These are phyloP conservation scores for Dasyprocta punctata DNA, from an alignment of 2,113 vertebrate species.

Conservation along the genomic window DNA sequence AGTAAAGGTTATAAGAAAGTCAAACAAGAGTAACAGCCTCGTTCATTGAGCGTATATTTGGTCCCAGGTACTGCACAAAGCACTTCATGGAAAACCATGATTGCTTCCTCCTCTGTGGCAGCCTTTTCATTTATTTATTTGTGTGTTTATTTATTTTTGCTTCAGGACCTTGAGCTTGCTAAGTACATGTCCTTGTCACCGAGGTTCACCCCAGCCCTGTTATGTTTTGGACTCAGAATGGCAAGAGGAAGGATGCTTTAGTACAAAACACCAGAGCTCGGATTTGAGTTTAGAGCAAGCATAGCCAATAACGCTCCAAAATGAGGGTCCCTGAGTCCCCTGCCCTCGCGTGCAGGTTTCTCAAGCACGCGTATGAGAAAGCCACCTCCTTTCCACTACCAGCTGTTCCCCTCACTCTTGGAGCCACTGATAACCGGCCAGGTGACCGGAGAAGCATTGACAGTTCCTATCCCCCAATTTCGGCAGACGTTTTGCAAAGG, in stretches of 20 bases:
- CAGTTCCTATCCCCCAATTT: not conserved
- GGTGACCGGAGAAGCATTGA: not conserved
- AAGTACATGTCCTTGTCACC: too few relatives aligned
- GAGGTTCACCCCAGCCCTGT: not conserved
- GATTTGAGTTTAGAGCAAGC: not conserved
- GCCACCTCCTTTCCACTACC: not conserved
- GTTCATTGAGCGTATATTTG: fast-evolving
- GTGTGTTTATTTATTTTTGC: not conserved
- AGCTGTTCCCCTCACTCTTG: not conserved
- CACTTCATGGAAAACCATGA: not conserved
- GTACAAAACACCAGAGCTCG: not conserved
- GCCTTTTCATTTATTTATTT: not conserved
- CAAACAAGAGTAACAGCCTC: too few relatives aligned
- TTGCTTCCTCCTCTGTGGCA: not conserved
- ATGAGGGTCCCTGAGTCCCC: not conserved
- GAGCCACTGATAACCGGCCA: not conserved
- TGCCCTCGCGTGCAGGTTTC: not conserved
- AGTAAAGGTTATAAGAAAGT: not conserved
- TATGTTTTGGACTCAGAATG: not conserved
- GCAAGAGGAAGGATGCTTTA: not conserved
- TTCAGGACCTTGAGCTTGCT: not conserved
- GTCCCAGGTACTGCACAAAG: not conserved
- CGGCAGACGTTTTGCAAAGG: not conserved
- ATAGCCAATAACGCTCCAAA: not conserved
- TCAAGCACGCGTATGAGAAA: not conserved